These are phyloP conservation scores for Parochlus steinenii DNA, from an alignment of 2,888 invertebrate species.

Conservation along the genomic window DNA sequence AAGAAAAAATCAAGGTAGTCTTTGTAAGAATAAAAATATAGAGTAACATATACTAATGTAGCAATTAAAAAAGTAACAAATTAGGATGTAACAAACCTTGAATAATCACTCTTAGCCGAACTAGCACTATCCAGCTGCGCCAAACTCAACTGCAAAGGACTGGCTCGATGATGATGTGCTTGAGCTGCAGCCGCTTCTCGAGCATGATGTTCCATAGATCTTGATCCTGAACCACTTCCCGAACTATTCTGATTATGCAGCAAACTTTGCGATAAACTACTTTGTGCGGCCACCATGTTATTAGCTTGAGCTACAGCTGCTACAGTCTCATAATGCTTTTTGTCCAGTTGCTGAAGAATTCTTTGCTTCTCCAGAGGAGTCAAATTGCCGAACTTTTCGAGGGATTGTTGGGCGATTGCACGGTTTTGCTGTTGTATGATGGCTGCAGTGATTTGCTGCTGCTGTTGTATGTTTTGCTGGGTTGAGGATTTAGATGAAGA, in stretches of 20 bases:
- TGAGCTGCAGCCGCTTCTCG: too few species aligned
- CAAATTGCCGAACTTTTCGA: slow-evolving; percentile 43
- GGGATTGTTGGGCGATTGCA: slow-evolving; percentile 39
- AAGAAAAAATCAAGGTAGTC: too few species aligned
- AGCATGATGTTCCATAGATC: too few species aligned
- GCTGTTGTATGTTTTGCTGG: slow-evolving; percentile 36
- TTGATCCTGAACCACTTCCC: too few species aligned
- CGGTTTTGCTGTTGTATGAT: slow-evolving; percentile 49
- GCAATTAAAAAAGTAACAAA: neutral
- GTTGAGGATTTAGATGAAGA: slow-evolving; percentile 30
- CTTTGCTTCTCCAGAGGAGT: slow-evolving; percentile 38
- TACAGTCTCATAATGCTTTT: slow-evolving; percentile 28
- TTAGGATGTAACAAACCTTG: neutral
- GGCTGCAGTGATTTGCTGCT: slow-evolving; percentile 43
- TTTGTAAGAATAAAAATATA: too few species aligned
- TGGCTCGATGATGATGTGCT: slow-evolving; percentile 7
- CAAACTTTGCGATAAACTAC: too few species aligned
- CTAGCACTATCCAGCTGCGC: too few species aligned
- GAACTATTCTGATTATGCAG: too few species aligned
- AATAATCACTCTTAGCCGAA: too few species aligned
- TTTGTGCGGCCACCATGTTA: neutral
- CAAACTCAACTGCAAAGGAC: too few species aligned
- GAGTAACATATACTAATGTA: too few species aligned
- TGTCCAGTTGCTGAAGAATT: slow-evolving; percentile 34
- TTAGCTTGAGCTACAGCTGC: slow-evolving; percentile 20